A percentile compares a stretch with the other conserved stretches of the same genome.
Conservation (phyloP, 2,888 invertebrate genomes). For the Pammene aurita region DNA sequence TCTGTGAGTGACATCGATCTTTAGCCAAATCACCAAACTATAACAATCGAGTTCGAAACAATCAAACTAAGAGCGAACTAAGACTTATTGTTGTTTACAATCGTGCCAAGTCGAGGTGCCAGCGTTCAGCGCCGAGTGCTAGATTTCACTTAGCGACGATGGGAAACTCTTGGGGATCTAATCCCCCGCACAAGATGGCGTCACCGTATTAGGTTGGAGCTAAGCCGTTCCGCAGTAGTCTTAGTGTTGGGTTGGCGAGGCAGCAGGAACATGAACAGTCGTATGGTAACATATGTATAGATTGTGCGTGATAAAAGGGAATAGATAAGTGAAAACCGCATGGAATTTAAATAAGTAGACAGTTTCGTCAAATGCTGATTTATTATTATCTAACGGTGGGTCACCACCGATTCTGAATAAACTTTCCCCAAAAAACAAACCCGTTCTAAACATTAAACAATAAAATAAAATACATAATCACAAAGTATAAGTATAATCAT, state of each 20-base stretch:
- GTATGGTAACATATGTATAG: too few relatives aligned
- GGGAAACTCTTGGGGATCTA: slow-evolving; percentile 62
- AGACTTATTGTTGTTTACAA: slow-evolving; percentile 21
- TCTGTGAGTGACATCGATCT: too few relatives aligned
- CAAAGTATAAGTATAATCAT: too few relatives aligned
- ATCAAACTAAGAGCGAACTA: slow-evolving; percentile 11
- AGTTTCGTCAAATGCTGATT: too few relatives aligned
- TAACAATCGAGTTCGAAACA: background rate
- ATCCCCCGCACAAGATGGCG: slow-evolving; percentile 64
- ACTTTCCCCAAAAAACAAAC: too few relatives aligned
- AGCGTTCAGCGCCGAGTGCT: background rate
- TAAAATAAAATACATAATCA: too few relatives aligned
- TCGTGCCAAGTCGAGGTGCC: slow-evolving; percentile 19
- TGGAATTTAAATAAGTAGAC: too few relatives aligned
- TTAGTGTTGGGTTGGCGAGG: background rate
- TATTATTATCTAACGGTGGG: too few relatives aligned
- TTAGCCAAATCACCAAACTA: background rate
- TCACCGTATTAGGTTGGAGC: slow-evolving; percentile 46
- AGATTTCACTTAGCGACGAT: slow-evolving; percentile 32
- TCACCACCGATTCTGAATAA: too few relatives aligned
- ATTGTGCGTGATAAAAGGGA: too few relatives aligned
- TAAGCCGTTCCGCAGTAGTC: slow-evolving; percentile 54
- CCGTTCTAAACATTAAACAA: too few relatives aligned
- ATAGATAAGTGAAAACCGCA: too few relatives aligned
- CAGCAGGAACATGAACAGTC: background rate